A percentile compares a stretch with the other conserved stretches of the same genome.
Conservation (phyloP, 2,113 vertebrate genomes). For the Siniperca chuatsi region DNA sequence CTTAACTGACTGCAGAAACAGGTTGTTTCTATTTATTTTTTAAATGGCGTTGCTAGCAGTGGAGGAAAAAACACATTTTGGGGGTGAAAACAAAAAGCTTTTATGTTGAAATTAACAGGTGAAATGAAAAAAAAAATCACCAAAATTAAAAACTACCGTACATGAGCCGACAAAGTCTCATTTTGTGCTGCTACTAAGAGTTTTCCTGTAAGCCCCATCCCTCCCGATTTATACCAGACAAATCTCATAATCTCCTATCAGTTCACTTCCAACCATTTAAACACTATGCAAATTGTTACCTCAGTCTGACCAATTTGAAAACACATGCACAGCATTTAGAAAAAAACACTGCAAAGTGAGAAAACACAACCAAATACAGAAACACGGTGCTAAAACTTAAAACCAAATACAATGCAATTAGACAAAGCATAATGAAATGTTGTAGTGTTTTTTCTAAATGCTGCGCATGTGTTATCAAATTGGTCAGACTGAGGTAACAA, state of each 20-base stretch:
- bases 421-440: not conserved
- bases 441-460: not conserved
- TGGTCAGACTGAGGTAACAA: not conserved
- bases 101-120: not conserved
- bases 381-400: not conserved
- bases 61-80: not conserved
- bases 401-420: not conserved
- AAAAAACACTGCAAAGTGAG: not conserved
- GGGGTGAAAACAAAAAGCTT: not conserved
- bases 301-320: not conserved
- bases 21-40: not conserved
- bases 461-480: not conserved
- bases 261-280: constrained; percentile 1
- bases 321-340: not conserved
- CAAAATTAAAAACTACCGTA: not conserved
- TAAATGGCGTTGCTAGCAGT: not conserved
- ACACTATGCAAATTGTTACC: not conserved
- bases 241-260: constrained; percentile 15
- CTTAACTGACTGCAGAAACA: constrained; percentile 28
- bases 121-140: not conserved
- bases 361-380: not conserved
- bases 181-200: not conserved
- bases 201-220: not conserved
- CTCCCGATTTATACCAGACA: not conserved
- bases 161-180: not conserved